These are phyloP conservation scores for Synanthedon tipuliformis DNA, from an alignment of 2,888 invertebrate genomes.

Conservation along the genomic window DNA sequence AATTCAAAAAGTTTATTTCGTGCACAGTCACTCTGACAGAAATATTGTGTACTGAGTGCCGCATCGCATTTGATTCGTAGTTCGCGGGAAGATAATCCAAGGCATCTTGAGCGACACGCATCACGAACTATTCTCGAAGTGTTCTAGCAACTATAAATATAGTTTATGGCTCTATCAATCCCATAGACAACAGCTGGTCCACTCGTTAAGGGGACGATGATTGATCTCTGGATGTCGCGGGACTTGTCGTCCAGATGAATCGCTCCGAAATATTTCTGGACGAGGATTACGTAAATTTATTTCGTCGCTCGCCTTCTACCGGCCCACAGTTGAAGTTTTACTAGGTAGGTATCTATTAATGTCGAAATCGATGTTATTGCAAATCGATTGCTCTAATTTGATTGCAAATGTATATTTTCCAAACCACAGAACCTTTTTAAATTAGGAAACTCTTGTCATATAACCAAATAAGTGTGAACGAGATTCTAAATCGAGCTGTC, in stretches of 20 bases:
- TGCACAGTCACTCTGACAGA: background rate
- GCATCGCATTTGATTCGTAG: constrained; percentile 3
- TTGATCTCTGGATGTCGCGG: constrained; percentile 41
- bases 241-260: constrained; percentile 21
- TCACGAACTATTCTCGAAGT: constrained; percentile 45
- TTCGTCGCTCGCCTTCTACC: background rate
- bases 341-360: too few species aligned
- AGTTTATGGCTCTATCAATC: constrained; percentile 66
- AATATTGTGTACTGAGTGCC: background rate
- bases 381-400: too few species aligned
- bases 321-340: too few species aligned
- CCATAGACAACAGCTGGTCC: constrained; percentile 50
- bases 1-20: too few species aligned
- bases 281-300: constrained; percentile 24
- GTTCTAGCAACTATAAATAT: constrained; percentile 55
- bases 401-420: too few species aligned
- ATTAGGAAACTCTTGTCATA: too few species aligned
- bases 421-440: too few species aligned
- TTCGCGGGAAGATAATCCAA: constrained; percentile 11
- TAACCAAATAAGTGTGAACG: too few species aligned
- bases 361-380: too few species aligned
- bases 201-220: constrained; percentile 64
- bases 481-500: too few species aligned
- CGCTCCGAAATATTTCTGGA: constrained; percentile 25
- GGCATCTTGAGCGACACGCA: constrained; percentile 36